Base-by-base conservation (phyloP, 92 coral and sea anemone species). In the Palythoa grandis region DNA sequence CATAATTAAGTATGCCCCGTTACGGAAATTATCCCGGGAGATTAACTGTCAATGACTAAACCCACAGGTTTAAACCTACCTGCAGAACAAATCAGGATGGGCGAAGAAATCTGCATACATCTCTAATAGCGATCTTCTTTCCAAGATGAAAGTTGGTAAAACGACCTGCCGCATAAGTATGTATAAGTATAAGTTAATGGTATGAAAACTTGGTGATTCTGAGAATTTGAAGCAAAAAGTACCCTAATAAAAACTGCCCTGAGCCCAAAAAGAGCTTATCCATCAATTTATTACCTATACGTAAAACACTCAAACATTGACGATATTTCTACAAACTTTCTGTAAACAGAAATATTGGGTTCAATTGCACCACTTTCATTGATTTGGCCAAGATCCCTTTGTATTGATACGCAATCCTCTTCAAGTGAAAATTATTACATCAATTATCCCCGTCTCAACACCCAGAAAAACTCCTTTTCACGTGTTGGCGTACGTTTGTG, bases 41-140 rank as follows among this genome's bases (percentile, higher is more conserved):
- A 43, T 43, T 40, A 5, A 43, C 7, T 43, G 50, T 5, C 50
- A 8, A 43, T 43, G 4, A 19, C 12, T 14, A 58, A 58, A 15
- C 35, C 19, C 2, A 58, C 16, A 58, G 65, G 12, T 11, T 58
- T 15, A 15, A 58, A 84, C 91, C 89, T 86, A 96, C 98, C 92
- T 89, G 50, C 87, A 91, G 76, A 96, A 96, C 48, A 96, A 74
- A 58, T 96, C 98, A 19, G 99, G 98, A 67, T 96, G 99, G 11
- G 99, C 98, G 47, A 96, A 93, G 89, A 96, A 96, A 77, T 96
- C 99, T 47, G 97, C 99, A 76, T 96, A 96, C 99, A 96, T 96
- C 93, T 96, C 99, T 61, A 96, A 88, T 54, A 96, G 77, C 4
- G 99, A 96, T 53, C 99, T 92, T 91, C 98, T 95, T 78, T 96